Percentiles rank a stretch among this genome's conserved stretches.
These are phyloP conservation scores for Chironomus tentans DNA, from an alignment of 2,888 invertebrate genomes.

Conservation along the genomic window DNA sequence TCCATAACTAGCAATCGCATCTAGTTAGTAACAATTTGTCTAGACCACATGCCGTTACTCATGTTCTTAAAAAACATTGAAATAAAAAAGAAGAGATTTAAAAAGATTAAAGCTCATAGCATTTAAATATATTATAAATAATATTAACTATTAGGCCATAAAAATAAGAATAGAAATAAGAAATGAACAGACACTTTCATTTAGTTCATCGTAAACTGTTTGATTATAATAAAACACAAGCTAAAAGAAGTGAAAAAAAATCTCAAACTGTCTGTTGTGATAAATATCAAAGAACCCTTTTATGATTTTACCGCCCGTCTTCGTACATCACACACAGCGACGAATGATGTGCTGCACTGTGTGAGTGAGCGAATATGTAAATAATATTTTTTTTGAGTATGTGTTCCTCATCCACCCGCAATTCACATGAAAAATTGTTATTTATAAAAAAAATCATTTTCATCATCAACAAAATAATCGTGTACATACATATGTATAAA, in stretches of 20 bases:
- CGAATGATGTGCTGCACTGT: conserved; percentile 7
- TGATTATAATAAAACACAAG: conserved; percentile 15
- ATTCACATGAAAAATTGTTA: conserved; percentile 21
- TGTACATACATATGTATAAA: not conserved
- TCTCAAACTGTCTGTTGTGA: conserved; percentile 16
- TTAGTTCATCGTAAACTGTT: conserved; percentile 6
- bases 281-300: conserved; percentile 26
- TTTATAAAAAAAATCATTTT: conserved; percentile 16
- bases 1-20: too few relatives aligned
- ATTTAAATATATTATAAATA: not conserved
- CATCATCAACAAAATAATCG: not conserved
- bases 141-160: not conserved
- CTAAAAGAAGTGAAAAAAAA: not conserved
- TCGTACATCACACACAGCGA: conserved; percentile 1
- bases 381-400: not conserved
- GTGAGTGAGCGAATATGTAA: not conserved
- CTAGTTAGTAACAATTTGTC: not conserved
- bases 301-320: conserved; percentile 18
- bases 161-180: not conserved
- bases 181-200: not conserved
- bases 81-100: not conserved
- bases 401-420: not conserved
- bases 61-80: not conserved
- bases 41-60: conserved; percentile 17
- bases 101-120: not conserved